These are phyloP conservation scores for Cactoblastis cactorum DNA, from an alignment of 2,888 invertebrate species.

Conservation along the genomic window DNA sequence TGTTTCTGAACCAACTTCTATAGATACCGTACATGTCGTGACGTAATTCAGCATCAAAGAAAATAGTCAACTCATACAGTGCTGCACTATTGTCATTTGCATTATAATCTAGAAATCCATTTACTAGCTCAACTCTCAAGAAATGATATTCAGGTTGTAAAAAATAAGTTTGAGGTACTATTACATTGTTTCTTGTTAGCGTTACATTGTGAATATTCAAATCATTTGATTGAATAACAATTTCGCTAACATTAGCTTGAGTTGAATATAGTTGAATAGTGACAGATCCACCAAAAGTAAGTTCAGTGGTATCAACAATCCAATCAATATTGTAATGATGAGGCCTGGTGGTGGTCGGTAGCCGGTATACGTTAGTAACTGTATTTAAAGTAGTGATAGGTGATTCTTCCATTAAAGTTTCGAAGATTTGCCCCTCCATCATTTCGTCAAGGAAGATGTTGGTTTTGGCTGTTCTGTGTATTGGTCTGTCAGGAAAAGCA, in stretches of 20 bases:
- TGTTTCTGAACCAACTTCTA: constrained; percentile 59
- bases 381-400: constrained; percentile 16
- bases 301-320: constrained; percentile 48
- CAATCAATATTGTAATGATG: constrained; percentile 71
- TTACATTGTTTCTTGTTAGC: constrained; percentile 44
- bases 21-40: constrained; percentile 69
- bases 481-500: constrained; percentile 33
- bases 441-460: constrained; percentile 65
- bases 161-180: constrained; percentile 21
- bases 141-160: constrained; percentile 43
- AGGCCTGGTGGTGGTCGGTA: constrained; percentile 74
- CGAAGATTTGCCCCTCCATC: constrained; percentile 55
- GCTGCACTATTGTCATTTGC: constrained; percentile 26
- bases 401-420: constrained; percentile 29
- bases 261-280: constrained; percentile 51
- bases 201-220: constrained; percentile 47
- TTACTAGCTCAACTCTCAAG: constrained; percentile 34
- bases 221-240: constrained; percentile 56
- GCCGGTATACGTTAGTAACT: constrained; percentile 46
- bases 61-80: constrained; percentile 41
- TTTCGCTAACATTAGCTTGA: constrained; percentile 40
- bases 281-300: constrained; percentile 53
- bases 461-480: constrained; percentile 36
- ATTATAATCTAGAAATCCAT: constrained; percentile 36
- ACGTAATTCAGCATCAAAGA: constrained; percentile 46